These are phyloP conservation scores for Serinus canaria DNA, from an alignment of 2,113 vertebrate genomes.

Conservation along the genomic window DNA sequence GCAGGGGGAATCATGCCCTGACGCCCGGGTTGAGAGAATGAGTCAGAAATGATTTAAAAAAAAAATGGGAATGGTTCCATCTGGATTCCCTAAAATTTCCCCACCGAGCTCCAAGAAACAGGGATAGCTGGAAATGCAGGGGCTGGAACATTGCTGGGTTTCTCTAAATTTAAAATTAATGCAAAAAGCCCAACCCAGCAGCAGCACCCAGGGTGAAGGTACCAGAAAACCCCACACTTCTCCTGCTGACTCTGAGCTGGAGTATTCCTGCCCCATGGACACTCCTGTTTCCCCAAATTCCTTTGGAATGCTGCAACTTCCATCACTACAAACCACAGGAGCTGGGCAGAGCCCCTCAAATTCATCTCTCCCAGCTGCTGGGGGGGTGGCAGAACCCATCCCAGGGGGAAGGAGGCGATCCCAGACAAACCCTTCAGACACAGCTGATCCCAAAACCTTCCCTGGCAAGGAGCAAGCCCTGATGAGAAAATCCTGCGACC, in stretches of 20 bases:
- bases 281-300: background rate
- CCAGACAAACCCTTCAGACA: background rate
- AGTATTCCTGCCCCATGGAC: no score
- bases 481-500: no score
- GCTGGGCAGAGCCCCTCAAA: background rate
- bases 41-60: background rate
- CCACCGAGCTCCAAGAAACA: background rate
- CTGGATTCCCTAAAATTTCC: background rate
- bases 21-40: background rate
- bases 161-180: background rate
- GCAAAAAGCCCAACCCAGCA: background rate
- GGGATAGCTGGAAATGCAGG: background rate
- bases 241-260: background rate
- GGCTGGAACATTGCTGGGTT: background rate
- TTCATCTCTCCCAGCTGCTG: background rate
- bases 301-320: background rate
- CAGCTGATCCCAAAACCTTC: background rate
- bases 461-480: no score
- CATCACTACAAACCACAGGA: background rate
- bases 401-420: rapidly evolving
- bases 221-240: background rate
- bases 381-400: background rate
- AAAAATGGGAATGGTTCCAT: background rate
- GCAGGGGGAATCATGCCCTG: background rate
- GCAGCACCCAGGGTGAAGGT: background rate